Percentiles rank a stretch among this genome's conserved stretches.
phyloP scores from a whole-genome alignment of 2,797 vertebrate species.

The Dendrocincla tyrannina region DNA sequence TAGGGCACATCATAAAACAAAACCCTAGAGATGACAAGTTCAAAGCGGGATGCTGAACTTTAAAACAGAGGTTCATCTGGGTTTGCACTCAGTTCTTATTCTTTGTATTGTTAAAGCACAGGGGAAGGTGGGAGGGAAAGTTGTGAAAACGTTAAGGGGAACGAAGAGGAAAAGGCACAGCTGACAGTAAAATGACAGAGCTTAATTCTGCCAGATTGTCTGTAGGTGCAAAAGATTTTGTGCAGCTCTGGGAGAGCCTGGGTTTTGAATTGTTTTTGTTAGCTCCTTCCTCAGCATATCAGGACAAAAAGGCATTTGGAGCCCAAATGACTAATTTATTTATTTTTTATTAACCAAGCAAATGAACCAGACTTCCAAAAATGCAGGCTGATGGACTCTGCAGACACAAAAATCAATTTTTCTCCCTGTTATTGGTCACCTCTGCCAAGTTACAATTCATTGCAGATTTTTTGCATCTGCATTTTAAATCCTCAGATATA shows the following conservation, averaged over 20 bases:
- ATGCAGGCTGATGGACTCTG: neutral
- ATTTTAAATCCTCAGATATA: neutral
- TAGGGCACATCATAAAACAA: neutral
- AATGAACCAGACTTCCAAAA: neutral
- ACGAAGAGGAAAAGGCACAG: neutral
- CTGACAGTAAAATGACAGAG: neutral
- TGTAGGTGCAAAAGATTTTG: neutral
- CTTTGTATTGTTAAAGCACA: neutral
- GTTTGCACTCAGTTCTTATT: neutral
- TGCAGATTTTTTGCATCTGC: conserved; percentile 3
- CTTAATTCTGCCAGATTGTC: neutral
- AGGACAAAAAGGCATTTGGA: neutral
- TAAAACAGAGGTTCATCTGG: neutral
- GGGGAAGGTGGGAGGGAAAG: neutral
- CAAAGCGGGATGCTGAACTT: neutral
- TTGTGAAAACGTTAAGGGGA: neutral
- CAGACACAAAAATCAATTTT: neutral
- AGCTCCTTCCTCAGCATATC: neutral
- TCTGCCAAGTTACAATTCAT: neutral
- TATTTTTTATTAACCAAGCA: conserved; percentile 1
- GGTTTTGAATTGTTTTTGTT: neutral
- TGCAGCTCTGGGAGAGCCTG: neutral
- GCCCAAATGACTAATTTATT: neutral
- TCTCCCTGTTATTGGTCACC: neutral
- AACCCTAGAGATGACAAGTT: neutral